Evolutionary conservation across 2,113 vertebrate species (phyloP), one percentile per base, ranked within the genome.

Genomic region (Hippocampus mohnikei): DNA sequence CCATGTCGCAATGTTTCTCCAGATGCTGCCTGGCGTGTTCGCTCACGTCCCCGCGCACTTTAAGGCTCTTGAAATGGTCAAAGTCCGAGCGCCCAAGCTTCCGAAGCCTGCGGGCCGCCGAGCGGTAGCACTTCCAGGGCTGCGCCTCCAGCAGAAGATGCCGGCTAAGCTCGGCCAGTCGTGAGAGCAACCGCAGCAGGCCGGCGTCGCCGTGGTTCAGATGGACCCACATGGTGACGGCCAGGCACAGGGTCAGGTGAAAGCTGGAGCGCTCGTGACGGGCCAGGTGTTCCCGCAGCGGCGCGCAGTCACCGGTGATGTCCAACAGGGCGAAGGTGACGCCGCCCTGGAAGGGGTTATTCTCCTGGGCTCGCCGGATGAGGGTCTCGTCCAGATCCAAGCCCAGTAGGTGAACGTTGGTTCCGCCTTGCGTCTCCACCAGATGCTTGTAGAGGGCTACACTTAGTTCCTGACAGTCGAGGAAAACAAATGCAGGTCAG

Each of bases 171-270:
- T 93, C 92, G 23, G 95, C 91, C 15, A 98, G 89, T 21, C 75
- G 80, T 12, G 92, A 86, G 20, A 98, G 92, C 69, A 98, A 91
- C 48, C 78, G 88, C 75, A 92, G 66, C 42, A 98, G 90, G 15
- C 93, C 95, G 0, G 67, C 53, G 63, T 98, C 96, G 0, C 96
- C 95, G 0, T 98, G 95, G 83, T 96, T 94, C 67, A 98, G 84
- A 78, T 98, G 96, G 78, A 98, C 94, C 96, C 96, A 98, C 96
- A 98, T 98, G 10, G 96, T 98, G 75, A 98, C 87, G 0, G 96
- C 96, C 89, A 98, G 93, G 74, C 96, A 98, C 44, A 94, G 88
- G 69, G 87, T 88, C 15, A 98, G 85, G 82, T 98, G 92, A 81
- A 98, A 98, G 46, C 46, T 42, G 5, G 92, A 82, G 10, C 88